phyloP scores from a whole-genome alignment of 64 coral and sea anemone genomes.

The Pocillopora verrucosa region DNA sequence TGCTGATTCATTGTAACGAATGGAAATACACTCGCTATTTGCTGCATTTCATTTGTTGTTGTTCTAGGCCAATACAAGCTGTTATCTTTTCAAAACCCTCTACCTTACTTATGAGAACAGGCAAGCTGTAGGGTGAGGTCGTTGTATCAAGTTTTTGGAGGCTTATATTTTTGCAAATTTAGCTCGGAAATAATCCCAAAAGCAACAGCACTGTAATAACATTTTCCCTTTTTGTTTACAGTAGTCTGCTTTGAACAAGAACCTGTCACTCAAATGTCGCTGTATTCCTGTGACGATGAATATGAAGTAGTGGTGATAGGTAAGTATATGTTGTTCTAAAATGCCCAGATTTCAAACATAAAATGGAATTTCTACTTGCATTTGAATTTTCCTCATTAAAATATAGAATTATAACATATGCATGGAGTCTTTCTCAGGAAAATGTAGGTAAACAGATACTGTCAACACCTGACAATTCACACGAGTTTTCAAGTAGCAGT shows the following conservation, averaged over 20 bases:
- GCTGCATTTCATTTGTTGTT: not conserved
- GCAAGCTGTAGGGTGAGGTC: not conserved
- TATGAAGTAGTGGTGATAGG: slow-evolving; percentile 25
- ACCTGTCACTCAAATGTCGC: slow-evolving; percentile 14
- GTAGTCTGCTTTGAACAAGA: not conserved
- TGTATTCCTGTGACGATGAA: not conserved
- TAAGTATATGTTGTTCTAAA: not conserved
- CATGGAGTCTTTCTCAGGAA: too few species aligned
- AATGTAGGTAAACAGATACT: too few species aligned
- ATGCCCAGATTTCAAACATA: too few species aligned
- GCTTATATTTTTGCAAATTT: not conserved
- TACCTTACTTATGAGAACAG: not conserved
- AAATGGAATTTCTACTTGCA: too few species aligned
- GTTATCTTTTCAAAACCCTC: not conserved
- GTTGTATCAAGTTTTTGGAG: not conserved
- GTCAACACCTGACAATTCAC: too few species aligned
- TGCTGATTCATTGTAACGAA: slow-evolving; percentile 4
- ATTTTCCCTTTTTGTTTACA: not conserved
- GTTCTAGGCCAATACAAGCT: not conserved
- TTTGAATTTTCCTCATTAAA: too few species aligned
- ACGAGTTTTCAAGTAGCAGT: too few species aligned
- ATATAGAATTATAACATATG: too few species aligned
- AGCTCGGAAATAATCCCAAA: too few species aligned
- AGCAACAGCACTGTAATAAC: not conserved
- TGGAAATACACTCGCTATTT: not conserved